These are phyloP conservation scores for Rhinoraja longicauda DNA, from an alignment of 2,797 vertebrate species.

Conservation along the genomic window DNA sequence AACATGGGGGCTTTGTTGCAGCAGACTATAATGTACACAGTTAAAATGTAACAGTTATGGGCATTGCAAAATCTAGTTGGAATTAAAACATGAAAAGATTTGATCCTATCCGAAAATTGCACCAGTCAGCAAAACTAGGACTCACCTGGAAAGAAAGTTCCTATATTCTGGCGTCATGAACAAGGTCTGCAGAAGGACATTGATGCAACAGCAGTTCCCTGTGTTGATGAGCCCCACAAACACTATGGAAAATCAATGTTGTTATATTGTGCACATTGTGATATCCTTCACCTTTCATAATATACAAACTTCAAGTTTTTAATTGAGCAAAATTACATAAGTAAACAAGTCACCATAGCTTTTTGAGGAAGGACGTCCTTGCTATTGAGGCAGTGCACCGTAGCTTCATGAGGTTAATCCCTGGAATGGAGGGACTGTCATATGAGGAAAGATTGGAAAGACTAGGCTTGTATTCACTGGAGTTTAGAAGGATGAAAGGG, in stretches of 20 bases:
- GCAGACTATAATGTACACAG: too few relatives aligned
- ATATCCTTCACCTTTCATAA: not conserved
- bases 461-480: too few relatives aligned
- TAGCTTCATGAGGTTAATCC: too few relatives aligned
- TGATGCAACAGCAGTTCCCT: not conserved
- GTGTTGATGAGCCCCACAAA: not conserved
- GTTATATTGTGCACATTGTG: not conserved
- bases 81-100: not conserved
- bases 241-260: not conserved
- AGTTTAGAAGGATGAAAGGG: too few relatives aligned
- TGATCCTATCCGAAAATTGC: not conserved
- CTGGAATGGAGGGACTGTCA: too few relatives aligned
- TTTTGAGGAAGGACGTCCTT: too few relatives aligned
- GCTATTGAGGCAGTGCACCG: too few relatives aligned
- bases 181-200: conserved; percentile 24
- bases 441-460: too few relatives aligned
- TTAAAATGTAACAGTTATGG: not conserved
- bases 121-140: not conserved
- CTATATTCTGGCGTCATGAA: conserved; percentile 7
- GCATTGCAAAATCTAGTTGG: not conserved
- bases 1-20: too few relatives aligned
- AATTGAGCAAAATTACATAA: too few relatives aligned
- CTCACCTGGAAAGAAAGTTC: not conserved
- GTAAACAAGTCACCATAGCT: too few relatives aligned
- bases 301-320: not conserved